A percentile compares a stretch with the other conserved stretches of the same genome.
Evolutionary conservation across 1,140 invertebrate genomes (phyloP).

Genomic region (Nylanderia fulva): DNA sequence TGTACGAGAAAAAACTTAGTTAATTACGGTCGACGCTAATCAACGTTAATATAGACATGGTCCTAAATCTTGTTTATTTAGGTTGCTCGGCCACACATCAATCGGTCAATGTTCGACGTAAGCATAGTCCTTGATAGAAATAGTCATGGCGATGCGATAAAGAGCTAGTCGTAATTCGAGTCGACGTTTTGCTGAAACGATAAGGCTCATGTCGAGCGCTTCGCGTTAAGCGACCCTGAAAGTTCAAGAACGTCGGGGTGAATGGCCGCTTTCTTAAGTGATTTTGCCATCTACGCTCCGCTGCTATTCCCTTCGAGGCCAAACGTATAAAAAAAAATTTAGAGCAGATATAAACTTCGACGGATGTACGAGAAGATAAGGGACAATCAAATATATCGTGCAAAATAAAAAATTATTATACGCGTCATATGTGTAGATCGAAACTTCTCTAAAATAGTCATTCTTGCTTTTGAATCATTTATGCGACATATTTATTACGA

Average conservation of each 20-base stretch:
- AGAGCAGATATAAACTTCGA: constrained; percentile 12
- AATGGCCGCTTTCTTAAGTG: constrained; percentile 75
- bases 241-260: constrained; percentile 83
- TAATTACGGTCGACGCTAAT: constrained; percentile 36
- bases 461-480: background rate
- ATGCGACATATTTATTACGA: background rate
- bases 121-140: constrained; percentile 61
- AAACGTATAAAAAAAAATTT: constrained; percentile 12
- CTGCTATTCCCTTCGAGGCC: constrained; percentile 40
- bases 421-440: background rate
- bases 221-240: constrained; percentile 80
- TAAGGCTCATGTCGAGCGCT: constrained; percentile 59
- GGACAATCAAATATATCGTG: background rate
- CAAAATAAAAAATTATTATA: background rate
- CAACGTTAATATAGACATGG: constrained; percentile 18
- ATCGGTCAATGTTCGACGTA: constrained; percentile 44
- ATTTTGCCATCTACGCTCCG: constrained; percentile 62
- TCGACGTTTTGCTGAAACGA: constrained; percentile 71
- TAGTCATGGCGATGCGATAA: constrained; percentile 46
- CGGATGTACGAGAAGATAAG: background rate
- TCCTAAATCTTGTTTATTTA: constrained; percentile 52
- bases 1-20: background rate
- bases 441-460: background rate
- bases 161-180: constrained; percentile 69
- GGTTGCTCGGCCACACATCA: constrained; percentile 13